phyloP scores from a whole-genome alignment of 2,888 invertebrate species.

The Aspidiotus rigidus region DNA sequence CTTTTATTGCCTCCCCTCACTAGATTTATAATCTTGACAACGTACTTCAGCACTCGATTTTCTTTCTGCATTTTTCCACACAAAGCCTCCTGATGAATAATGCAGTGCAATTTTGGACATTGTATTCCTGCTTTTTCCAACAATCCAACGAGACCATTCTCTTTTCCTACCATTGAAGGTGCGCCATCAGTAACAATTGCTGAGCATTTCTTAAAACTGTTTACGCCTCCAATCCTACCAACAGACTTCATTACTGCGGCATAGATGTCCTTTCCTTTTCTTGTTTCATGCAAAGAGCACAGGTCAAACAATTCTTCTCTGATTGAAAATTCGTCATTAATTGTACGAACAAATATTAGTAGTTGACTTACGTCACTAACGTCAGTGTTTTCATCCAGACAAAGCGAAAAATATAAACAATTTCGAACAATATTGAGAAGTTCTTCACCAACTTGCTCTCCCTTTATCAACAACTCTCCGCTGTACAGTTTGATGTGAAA shows the following conservation, averaged over 20 bases:
- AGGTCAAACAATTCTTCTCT: conserved; percentile 31
- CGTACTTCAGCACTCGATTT: conserved; percentile 29
- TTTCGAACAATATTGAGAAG: no score
- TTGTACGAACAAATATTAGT: no score
- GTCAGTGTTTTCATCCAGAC: no score
- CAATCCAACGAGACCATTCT: conserved; percentile 34
- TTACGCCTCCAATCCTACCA: conserved; percentile 31
- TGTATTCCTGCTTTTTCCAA: conserved; percentile 34
- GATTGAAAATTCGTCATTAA: conserved; percentile 18
- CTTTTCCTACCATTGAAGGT: conserved; percentile 35
- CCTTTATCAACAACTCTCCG: no score
- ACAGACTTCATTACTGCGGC: conserved; percentile 31
- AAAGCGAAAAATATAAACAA: no score
- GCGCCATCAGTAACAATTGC: conserved; percentile 25
- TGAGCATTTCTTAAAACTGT: conserved; percentile 30
- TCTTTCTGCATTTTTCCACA: conserved; percentile 33
- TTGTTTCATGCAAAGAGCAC: conserved; percentile 31
- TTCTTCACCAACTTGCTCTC: no score
- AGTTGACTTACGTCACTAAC: no score
- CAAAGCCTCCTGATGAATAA: conserved; percentile 36
- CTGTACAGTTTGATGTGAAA: no score
- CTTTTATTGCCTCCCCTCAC: conserved; percentile 27
- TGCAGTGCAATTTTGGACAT: conserved; percentile 36
- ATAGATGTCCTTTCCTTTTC: conserved; percentile 33
- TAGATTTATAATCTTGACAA: conserved; percentile 32